Evolutionary conservation across 2,888 invertebrate species (phyloP).

Genomic region (Amaurobius ferox): DNA sequence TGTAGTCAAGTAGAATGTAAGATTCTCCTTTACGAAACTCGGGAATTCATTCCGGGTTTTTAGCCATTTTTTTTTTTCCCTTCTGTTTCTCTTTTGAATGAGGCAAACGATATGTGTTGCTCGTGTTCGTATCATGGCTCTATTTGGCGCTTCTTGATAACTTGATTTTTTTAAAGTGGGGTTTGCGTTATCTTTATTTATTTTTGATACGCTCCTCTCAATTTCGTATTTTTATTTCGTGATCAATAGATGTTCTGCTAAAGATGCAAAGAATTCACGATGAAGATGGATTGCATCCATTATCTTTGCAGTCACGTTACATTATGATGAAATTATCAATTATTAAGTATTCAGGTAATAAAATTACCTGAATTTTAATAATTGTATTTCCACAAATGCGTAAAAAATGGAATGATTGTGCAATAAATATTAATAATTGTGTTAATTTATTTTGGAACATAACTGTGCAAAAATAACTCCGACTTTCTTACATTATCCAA

Average conservation of each 20-base stretch:
- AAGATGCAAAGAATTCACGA: neutral
- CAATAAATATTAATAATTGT: too few relatives aligned
- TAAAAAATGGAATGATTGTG: too few relatives aligned
- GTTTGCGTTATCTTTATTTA: neutral
- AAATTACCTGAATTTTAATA: too few relatives aligned
- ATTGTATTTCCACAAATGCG: too few relatives aligned
- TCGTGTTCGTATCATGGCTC: constrained; percentile 8
- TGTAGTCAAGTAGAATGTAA: constrained; percentile 59
- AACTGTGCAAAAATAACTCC: too few relatives aligned
- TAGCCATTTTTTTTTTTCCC: neutral
- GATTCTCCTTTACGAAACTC: constrained; percentile 23
- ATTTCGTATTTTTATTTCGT: neutral
- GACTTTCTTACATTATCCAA: too few relatives aligned
- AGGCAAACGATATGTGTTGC: constrained; percentile 22
- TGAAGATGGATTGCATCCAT: neutral
- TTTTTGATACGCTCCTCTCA: neutral
- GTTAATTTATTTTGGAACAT: too few relatives aligned
- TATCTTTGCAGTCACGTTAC: neutral
- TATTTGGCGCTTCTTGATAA: constrained; percentile 27
- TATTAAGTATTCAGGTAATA: too few relatives aligned
- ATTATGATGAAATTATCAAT: too few relatives aligned
- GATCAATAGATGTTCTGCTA: neutral
- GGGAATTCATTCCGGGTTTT: constrained; percentile 4
- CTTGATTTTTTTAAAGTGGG: constrained; percentile 12
- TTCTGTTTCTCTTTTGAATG: constrained; percentile 30